phyloP scores from a whole-genome alignment of 1,140 invertebrate species.

The Diachasmimorpha longicaudata region DNA sequence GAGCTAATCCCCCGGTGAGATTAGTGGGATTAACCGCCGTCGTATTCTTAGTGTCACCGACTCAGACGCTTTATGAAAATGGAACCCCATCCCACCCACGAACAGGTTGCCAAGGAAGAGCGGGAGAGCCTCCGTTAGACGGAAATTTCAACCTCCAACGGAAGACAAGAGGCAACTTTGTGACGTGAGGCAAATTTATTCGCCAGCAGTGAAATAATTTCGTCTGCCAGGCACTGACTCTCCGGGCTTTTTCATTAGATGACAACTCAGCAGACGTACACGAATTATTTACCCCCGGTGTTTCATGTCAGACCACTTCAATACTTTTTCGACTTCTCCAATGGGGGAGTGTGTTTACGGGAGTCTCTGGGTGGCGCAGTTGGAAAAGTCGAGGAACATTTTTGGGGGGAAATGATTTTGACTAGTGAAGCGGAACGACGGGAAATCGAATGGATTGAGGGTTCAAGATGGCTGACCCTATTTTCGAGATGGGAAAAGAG shows the following conservation, averaged over 20 bases:
- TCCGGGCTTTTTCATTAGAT: too few relatives aligned
- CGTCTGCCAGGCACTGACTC: too few relatives aligned
- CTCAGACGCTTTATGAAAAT: constrained; percentile 18
- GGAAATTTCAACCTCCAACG: background rate
- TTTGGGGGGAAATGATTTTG: background rate
- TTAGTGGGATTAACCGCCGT: constrained; percentile 12
- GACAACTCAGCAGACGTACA: too few relatives aligned
- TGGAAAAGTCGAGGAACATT: background rate
- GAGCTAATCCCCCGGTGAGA: background rate
- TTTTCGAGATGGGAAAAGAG: background rate
- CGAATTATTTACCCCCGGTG: too few relatives aligned
- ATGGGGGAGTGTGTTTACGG: too few relatives aligned
- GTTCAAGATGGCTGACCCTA: background rate
- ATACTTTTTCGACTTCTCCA: too few relatives aligned
- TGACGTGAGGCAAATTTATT: too few relatives aligned
- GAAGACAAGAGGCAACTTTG: too few relatives aligned
- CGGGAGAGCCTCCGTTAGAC: too few relatives aligned
- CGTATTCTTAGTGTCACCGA: constrained; percentile 16
- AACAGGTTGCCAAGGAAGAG: background rate
- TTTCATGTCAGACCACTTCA: too few relatives aligned
- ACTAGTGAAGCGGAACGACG: background rate
- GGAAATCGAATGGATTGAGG: background rate
- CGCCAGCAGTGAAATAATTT: too few relatives aligned
- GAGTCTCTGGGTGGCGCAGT: background rate
- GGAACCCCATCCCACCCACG: background rate